phyloP scores from a whole-genome alignment of 2,797 vertebrate genomes.

The Paedocypris micromegethes region DNA sequence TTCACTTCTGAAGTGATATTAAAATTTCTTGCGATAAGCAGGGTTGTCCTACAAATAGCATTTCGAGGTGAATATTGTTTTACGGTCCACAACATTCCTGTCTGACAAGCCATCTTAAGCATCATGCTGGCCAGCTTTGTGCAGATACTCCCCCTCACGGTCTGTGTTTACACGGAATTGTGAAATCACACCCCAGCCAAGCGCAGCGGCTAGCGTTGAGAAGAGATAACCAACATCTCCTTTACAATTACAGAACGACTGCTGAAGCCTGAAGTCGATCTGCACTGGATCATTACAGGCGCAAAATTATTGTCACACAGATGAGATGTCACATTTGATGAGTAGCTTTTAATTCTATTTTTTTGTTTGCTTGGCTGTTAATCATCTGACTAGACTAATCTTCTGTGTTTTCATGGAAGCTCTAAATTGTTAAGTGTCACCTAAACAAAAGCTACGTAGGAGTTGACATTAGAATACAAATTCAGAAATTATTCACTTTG shows the following conservation, averaged over 20 bases:
- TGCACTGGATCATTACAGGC: constrained; percentile 26
- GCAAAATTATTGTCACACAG: neutral
- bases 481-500: too few species aligned
- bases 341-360: constrained; percentile 13
- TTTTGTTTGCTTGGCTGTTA: neutral
- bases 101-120: constrained; percentile 4
- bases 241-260: constrained; percentile 3
- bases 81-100: constrained; percentile 6
- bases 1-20: too few species aligned
- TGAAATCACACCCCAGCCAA: constrained; percentile 46
- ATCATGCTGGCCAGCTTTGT: constrained; percentile 24
- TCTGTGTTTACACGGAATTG: constrained; percentile 34
- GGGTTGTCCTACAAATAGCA: neutral
- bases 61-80: neutral
- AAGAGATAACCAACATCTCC: constrained; percentile 14
- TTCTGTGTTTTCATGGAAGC: too few species aligned
- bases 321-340: constrained; percentile 15
- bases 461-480: too few species aligned
- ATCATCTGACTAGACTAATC: too few species aligned
- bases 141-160: constrained; percentile 14
- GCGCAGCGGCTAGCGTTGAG: constrained; percentile 34
- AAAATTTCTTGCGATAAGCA: too few species aligned
- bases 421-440: too few species aligned
- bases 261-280: constrained; percentile 10
- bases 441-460: too few species aligned